Base-by-base conservation (phyloP, 2,888 invertebrate genomes). In the Pseudanteris insignis region DNA sequence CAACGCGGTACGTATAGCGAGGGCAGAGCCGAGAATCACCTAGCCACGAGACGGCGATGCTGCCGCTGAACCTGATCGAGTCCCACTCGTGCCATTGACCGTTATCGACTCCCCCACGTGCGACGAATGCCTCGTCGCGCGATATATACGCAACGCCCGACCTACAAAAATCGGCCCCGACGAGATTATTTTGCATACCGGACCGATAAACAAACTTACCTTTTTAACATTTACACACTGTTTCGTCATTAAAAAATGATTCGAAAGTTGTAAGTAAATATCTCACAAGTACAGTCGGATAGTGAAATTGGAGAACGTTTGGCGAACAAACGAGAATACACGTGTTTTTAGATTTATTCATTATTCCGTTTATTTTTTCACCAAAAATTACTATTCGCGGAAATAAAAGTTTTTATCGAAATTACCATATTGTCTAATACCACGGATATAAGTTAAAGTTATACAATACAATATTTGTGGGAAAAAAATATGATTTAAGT, bases 81-180 rank as follows among this genome's bases (percentile, higher is more conserved):
- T 47, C 71, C 68, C 70, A 70, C 75, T 75, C 77, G 77, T 77
- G 78, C 76, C 78, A 76, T 77, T 78, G 78, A 78, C 78, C 78
- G 77, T 77, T 74, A 77, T 75, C 75, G 74, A 77, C 78, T 77
- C 77, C 77, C 78, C 72, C 78, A 73, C 75, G 69, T 72, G 70
- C 64, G 67, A 59, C 59, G 47, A 36, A 59, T 47, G 34, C 46
- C 36, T 47, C 59, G 34, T 46, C 44, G 18, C 51, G 26, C 47
- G 36, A 47, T 51, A 47, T 46, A 53, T 46, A 46, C 50, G 50
- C 33, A 38, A 47, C 47, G 36, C 32, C 41, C 51, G 47, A 46
- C 59, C 51, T 40, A 59, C 41, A 51, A 59, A 41, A 54, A 59
- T 44, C 25, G 13, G 33, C 37, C 10, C 26, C 26, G 8, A 38